Percentiles rank a stretch among this genome's conserved stretches.
phyloP scores from a whole-genome alignment of 2,888 invertebrate genomes.

The Pomacea canaliculata region DNA sequence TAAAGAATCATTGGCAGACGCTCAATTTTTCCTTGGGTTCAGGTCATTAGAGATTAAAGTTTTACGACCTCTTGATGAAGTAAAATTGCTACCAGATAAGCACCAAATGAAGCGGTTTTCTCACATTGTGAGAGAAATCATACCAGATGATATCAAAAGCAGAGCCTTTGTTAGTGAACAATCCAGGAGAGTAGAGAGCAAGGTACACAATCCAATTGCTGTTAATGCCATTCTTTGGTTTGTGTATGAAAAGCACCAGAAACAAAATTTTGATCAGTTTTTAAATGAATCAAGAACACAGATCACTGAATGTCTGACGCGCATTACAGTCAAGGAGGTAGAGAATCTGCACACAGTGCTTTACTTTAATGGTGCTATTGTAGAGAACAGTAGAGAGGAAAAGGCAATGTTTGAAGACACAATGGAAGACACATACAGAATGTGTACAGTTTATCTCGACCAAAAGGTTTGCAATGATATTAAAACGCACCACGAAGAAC shows the following conservation, averaged over 20 bases:
- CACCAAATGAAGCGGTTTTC: neutral
- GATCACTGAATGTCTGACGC: neutral
- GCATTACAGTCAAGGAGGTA: slow-evolving; percentile 11
- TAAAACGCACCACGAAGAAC: neutral
- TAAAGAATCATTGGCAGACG: neutral
- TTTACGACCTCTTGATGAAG: neutral
- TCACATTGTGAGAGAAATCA: neutral
- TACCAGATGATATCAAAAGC: neutral
- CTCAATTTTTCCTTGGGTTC: slow-evolving; percentile 7
- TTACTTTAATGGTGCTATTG: neutral
- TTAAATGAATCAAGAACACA: neutral
- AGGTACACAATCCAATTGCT: neutral
- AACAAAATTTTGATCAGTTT: neutral
- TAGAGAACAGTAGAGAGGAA: neutral
- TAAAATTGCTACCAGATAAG: neutral
- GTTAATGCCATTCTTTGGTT: neutral
- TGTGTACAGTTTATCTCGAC: slow-evolving; percentile 2
- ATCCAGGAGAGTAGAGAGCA: neutral
- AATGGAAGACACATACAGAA: neutral
- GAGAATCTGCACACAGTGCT: slow-evolving; percentile 5
- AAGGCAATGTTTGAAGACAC: neutral
- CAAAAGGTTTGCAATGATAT: neutral
- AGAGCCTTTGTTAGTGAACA: neutral
- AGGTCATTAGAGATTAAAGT: neutral
- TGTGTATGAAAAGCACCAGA: neutral